These are phyloP conservation scores for Danaus melanippus DNA, from an alignment of 1,140 invertebrate species.

Conservation along the genomic window DNA sequence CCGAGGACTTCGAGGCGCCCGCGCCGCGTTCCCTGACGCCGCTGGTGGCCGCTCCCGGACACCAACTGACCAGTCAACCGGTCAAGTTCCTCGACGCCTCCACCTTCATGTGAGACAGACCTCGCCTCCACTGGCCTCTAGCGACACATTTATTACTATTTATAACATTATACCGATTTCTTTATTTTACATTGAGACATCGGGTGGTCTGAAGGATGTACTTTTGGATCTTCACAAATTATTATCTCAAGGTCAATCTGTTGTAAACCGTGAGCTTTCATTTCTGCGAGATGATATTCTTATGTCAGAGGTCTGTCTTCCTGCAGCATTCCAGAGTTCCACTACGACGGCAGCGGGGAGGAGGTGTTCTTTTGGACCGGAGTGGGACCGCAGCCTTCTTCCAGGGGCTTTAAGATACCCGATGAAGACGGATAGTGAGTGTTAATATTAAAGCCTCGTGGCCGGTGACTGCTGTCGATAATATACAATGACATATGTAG, in stretches of 20 bases:
- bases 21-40: constrained; percentile 80
- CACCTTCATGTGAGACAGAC: constrained; percentile 74
- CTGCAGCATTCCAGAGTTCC: constrained; percentile 78
- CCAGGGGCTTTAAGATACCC: constrained; percentile 85
- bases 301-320: neutral
- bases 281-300: neutral
- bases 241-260: too few species aligned
- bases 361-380: constrained; percentile 92
- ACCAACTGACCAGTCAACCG: constrained; percentile 77
- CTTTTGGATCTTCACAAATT: too few species aligned
- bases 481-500: too few species aligned
- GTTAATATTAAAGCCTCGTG: neutral
- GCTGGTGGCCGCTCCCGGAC: constrained; percentile 75
- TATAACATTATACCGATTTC: too few species aligned
- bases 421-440: constrained; percentile 95
- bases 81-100: constrained; percentile 87
- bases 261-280: too few species aligned
- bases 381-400: constrained; percentile 87
- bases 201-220: too few species aligned
- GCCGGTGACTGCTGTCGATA: too few species aligned
- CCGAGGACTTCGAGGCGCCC: constrained; percentile 93
- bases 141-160: too few species aligned
- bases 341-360: constrained; percentile 82
- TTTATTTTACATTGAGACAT: too few species aligned
- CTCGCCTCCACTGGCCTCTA: too few species aligned